phyloP scores from a whole-genome alignment of 35 echinoderm and acorn worm species.

The Heliocidaris erythrogramma region DNA sequence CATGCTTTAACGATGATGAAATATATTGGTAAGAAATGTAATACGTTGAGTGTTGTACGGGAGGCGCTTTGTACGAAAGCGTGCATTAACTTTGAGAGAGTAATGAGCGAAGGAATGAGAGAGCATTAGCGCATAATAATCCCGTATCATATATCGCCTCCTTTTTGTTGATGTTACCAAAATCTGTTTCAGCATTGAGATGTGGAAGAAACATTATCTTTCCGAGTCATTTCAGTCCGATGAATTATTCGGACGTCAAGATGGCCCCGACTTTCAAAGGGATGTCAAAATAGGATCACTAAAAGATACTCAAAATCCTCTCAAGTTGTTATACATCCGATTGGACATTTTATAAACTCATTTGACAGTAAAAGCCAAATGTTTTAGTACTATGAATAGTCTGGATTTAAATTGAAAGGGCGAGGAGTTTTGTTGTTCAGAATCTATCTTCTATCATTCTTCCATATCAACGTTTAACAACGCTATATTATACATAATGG shows the following conservation, averaged over 20 bases:
- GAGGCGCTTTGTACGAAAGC: background rate
- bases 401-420: too few species aligned
- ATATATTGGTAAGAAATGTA: slow-evolving; percentile 40
- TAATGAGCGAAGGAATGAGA: background rate
- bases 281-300: too few species aligned
- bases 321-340: too few species aligned
- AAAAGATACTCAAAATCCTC: too few species aligned
- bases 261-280: background rate
- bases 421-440: too few species aligned
- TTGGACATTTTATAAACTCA: too few species aligned
- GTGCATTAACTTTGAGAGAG: background rate
- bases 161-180: background rate
- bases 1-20: slow-evolving; percentile 48
- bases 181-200: background rate
- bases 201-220: background rate
- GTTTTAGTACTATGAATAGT: too few species aligned
- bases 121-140: background rate
- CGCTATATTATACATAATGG: too few species aligned
- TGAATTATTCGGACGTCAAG: background rate
- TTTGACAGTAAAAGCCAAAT: too few species aligned
- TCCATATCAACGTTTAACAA: too few species aligned
- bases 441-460: too few species aligned
- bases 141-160: background rate
- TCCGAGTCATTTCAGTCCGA: background rate
- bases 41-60: background rate